These are phyloP conservation scores for Drymonia ruficornis DNA, from an alignment of 2,888 invertebrate species.

Conservation along the genomic window DNA sequence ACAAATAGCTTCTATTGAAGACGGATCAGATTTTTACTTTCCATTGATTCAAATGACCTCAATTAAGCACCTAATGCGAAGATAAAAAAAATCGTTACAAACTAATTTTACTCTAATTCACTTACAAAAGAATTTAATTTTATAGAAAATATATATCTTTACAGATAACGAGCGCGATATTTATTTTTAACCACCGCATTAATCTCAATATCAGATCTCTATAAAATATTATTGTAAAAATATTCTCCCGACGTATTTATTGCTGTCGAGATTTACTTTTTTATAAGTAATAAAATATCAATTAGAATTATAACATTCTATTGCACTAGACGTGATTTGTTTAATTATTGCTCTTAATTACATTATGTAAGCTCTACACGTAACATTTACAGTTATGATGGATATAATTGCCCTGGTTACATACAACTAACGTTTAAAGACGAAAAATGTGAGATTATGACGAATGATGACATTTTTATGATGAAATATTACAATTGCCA, in stretches of 20 bases:
- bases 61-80: slow-evolving; percentile 45
- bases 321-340: slow-evolving; percentile 73
- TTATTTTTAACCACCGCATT: slow-evolving; percentile 57
- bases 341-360: slow-evolving; percentile 72
- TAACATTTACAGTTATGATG: slow-evolving; percentile 41
- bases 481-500: slow-evolving; percentile 17
- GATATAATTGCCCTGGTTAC: slow-evolving; percentile 45
- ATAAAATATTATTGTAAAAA: slow-evolving; percentile 59
- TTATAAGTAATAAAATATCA: slow-evolving; percentile 67
- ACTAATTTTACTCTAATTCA: slow-evolving; percentile 35
- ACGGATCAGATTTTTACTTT: slow-evolving; percentile 14
- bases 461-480: not conserved
- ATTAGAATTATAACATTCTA: slow-evolving; percentile 76
- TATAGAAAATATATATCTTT: slow-evolving; percentile 52
- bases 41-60: slow-evolving; percentile 24
- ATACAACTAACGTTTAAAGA: slow-evolving; percentile 25
- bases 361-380: slow-evolving; percentile 59
- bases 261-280: slow-evolving; percentile 42
- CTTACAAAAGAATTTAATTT: slow-evolving; percentile 39
- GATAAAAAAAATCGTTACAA: slow-evolving; percentile 30
- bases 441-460: not conserved
- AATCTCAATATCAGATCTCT: slow-evolving; percentile 83
- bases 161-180: slow-evolving; percentile 54
- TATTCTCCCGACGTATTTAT: slow-evolving; percentile 53
- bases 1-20: slow-evolving; percentile 14